A percentile compares a stretch with the other conserved stretches of the same genome.
Conservation (phyloP, 2,797 vertebrate species). For the Calcarius lapponicus region DNA sequence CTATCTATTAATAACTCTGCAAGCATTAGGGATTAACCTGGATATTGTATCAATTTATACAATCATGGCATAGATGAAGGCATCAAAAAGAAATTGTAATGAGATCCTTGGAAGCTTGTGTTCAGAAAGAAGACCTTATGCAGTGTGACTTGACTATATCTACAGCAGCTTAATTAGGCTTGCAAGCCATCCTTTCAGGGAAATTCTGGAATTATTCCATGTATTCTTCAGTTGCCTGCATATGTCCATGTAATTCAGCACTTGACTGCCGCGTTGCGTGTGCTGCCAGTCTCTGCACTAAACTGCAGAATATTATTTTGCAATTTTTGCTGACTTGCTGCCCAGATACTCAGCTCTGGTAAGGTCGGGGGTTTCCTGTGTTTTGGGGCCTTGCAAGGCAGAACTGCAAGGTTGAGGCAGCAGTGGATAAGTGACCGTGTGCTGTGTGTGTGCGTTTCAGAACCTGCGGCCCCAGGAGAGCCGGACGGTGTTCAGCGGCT, state of each 20-base stretch:
- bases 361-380: neutral
- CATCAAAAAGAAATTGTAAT: neutral
- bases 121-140: neutral
- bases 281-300: constrained; percentile 45
- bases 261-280: neutral
- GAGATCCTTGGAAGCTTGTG: neutral
- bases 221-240: constrained; percentile 3
- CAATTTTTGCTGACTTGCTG: constrained; percentile 29
- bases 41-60: neutral
- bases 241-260: constrained; percentile 71
- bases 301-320: constrained; percentile 22
- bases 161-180: neutral
- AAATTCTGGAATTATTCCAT: neutral
- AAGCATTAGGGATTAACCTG: neutral
- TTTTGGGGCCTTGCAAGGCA: neutral
- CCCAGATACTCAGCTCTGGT: constrained; percentile 13
- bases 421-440: neutral
- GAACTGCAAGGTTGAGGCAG: neutral
- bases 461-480: constrained; percentile 94
- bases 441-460: constrained; percentile 71
- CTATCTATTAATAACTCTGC: neutral
- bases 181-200: neutral
- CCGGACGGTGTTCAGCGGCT: constrained; percentile 92
- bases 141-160: neutral
- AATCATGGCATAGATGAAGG: neutral